phyloP scores from a whole-genome alignment of 2,113 vertebrate species.

The Hippoglossus stenolepis region DNA sequence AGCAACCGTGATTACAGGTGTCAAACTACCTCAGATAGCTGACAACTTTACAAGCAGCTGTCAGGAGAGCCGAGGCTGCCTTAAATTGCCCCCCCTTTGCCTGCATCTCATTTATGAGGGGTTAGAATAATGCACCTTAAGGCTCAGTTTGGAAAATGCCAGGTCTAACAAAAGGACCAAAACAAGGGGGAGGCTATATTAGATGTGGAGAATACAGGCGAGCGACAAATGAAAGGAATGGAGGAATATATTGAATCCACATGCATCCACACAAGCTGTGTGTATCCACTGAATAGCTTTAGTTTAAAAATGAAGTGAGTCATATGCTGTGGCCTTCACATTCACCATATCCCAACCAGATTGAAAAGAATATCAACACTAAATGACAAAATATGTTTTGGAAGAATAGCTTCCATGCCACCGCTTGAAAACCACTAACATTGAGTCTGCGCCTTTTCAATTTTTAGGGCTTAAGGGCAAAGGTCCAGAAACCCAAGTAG shows the following conservation, averaged over 20 bases:
- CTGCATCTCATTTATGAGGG: constrained; percentile 50
- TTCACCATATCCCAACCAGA: not conserved
- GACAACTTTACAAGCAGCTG: constrained; percentile 70
- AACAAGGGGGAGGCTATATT: not conserved
- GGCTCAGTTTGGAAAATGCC: constrained; percentile 8
- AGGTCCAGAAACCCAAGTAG: too few species aligned
- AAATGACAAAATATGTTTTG: not conserved
- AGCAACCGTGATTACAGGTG: constrained; percentile 68
- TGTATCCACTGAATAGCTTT: not conserved
- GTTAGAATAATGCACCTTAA: constrained; percentile 27
- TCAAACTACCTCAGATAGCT: constrained; percentile 63
- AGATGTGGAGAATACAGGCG: not conserved
- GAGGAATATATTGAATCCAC: not conserved
- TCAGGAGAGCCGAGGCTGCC: constrained; percentile 45
- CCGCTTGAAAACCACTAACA: too few species aligned
- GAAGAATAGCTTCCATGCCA: not conserved
- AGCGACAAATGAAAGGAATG: not conserved
- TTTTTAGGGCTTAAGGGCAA: too few species aligned
- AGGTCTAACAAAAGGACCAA: constrained; percentile 4
- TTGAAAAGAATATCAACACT: not conserved
- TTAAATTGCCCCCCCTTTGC: constrained; percentile 22
- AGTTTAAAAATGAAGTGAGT: not conserved
- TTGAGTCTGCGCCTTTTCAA: too few species aligned
- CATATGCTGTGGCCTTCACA: not conserved
- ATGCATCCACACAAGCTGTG: not conserved